phyloP scores from a whole-genome alignment of 2,113 vertebrate species.

The Forbesichthys agassizii region DNA sequence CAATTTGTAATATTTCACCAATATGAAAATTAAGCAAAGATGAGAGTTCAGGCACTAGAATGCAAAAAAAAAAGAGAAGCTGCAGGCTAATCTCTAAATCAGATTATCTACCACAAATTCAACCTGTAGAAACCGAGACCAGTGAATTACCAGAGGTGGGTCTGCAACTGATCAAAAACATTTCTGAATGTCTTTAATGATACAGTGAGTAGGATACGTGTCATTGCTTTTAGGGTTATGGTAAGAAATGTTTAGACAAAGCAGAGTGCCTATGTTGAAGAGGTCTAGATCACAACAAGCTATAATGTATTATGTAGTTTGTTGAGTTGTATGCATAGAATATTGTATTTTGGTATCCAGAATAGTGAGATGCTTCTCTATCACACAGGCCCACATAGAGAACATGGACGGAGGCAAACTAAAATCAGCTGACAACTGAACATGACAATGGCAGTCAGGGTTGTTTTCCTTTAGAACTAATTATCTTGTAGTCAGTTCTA shows the following conservation, averaged over 20 bases:
- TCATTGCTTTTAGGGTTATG: background rate
- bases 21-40: background rate
- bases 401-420: slow-evolving; percentile 1
- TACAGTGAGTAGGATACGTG: background rate
- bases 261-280: background rate
- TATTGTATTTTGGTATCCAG: slow-evolving; percentile 6
- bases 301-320: background rate
- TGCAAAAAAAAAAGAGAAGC: slow-evolving; percentile 23
- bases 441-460: slow-evolving; percentile 14
- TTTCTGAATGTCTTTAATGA: background rate
- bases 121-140: background rate
- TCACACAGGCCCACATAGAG: slow-evolving; percentile 7
- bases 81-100: slow-evolving; percentile 25
- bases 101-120: slow-evolving; percentile 13
- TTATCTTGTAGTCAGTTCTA: slow-evolving; percentile 9
- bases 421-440: slow-evolving; percentile 29
- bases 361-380: background rate
- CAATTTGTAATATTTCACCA: slow-evolving; percentile 36
- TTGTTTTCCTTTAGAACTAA: slow-evolving; percentile 7
- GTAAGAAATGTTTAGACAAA: background rate
- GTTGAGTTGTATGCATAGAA: slow-evolving; percentile 31
- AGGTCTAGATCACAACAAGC: slow-evolving; percentile 10
- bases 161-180: background rate
- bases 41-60: slow-evolving; percentile 22
- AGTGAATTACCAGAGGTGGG: background rate